Percentiles rank a stretch among this genome's conserved stretches.
phyloP scores from a whole-genome alignment of 2,113 vertebrate species.

The Centropristis striata region DNA sequence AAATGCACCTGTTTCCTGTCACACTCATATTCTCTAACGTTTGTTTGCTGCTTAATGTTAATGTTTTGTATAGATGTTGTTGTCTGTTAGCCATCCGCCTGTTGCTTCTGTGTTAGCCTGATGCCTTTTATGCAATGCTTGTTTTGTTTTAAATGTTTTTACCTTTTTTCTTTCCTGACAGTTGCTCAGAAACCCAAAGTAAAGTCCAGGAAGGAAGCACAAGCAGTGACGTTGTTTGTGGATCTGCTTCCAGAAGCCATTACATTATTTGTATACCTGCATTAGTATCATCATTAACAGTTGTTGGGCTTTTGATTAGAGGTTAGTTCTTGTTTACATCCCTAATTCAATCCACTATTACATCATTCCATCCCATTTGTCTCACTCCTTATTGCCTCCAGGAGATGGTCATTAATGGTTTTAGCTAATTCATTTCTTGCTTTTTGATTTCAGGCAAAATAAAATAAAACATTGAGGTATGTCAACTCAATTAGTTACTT shows the following conservation, averaged over 20 bases:
- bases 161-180: conserved; percentile 20
- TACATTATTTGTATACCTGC: accelerated
- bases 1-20: no score
- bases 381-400: neutral
- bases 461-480: no score
- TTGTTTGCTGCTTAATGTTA: no score
- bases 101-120: neutral
- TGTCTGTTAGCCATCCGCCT: no score
- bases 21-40: no score
- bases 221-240: neutral
- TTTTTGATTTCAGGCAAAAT: conserved; percentile 1
- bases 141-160: neutral
- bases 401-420: neutral
- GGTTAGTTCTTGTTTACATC: neutral
- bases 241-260: accelerated
- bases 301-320: neutral
- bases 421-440: neutral
- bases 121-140: neutral
- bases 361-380: no score
- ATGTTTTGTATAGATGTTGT: no score
- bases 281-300: neutral
- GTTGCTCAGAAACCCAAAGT: conserved; percentile 21
- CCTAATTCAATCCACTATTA: no score
- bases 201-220: neutral
- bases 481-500: no score